Conservation (phyloP, 2,113 vertebrate species). For the Girardinichthys multiradiatus region DNA sequence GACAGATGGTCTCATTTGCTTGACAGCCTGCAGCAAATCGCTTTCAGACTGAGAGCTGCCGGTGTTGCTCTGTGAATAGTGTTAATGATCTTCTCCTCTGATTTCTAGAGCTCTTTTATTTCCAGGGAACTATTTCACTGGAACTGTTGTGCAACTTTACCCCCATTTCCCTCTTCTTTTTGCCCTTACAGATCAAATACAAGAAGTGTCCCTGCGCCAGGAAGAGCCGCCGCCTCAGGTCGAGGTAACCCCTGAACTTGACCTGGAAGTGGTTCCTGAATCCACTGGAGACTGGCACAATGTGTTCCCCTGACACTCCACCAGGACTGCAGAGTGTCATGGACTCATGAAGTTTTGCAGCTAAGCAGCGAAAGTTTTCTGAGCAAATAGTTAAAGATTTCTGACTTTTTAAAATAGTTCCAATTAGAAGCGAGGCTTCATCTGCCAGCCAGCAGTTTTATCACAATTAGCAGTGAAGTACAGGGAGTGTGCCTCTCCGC, state of each 20-base stretch:
- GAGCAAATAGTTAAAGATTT: background rate
- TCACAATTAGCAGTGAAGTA: slow-evolving; percentile 39
- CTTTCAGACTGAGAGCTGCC: slow-evolving; percentile 22
- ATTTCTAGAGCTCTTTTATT: background rate
- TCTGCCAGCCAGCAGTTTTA: background rate
- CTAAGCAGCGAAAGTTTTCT: background rate
- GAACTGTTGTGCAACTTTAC: background rate
- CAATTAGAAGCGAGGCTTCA: background rate
- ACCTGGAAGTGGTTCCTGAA: slow-evolving; percentile 75
- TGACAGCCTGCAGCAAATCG: slow-evolving; percentile 20
- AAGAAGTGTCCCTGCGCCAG: slow-evolving; percentile 59
- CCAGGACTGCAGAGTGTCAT: background rate
- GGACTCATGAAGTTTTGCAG: slow-evolving; percentile 7
- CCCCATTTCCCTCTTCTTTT: background rate
- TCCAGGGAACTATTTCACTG: background rate
- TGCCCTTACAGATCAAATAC: slow-evolving; percentile 59
- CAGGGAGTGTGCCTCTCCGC: slow-evolving; percentile 46
- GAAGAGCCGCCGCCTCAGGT: slow-evolving; percentile 46
- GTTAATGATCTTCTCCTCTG: slow-evolving; percentile 16
- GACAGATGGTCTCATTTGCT: slow-evolving; percentile 31
- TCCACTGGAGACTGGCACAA: slow-evolving; percentile 69
- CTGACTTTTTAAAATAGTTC: background rate
- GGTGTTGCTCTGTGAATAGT: slow-evolving; percentile 1
- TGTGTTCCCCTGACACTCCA: slow-evolving; percentile 61
- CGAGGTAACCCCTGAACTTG: slow-evolving; percentile 63